Base-by-base conservation (phyloP, 2,888 invertebrate species). In the Ypsolopha scabrella region DNA sequence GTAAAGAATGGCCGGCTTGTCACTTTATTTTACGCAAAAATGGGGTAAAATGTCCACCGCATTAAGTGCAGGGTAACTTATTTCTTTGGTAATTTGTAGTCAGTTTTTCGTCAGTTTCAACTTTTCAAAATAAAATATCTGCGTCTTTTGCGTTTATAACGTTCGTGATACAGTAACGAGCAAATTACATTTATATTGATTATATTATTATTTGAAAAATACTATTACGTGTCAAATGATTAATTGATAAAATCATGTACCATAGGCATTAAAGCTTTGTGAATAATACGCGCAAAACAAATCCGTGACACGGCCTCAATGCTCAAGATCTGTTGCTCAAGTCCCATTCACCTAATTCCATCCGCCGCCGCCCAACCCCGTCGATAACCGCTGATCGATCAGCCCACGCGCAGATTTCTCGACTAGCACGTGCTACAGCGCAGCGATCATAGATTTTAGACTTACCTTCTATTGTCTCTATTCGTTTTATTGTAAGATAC, bases 1-100 rank as follows among this genome's bases (percentile, higher is more conserved):
- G 57, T 53, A 64, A 64, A 67, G 67, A 71, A 70, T 68, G 63
- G 65, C 41, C 51, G 41, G 43, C 52, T 57, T 65, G 68, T 65
- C 65, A 53, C 54, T 53, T 52, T 55, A 59, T 56, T 60, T 61
- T 55, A 55, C 52, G 58, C 53, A 59, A 66, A 75, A 74, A 70
- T 69, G 64, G 62, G 57, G 54, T 60, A 60, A 63, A 63, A 58
- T 58, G 41, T 33, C 33, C 33, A 11, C 39, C 39, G 6, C 39
- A 39, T 39, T 39, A 2, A 39, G 3, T 39, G 39, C 2, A 39
- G 11, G 11, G 9, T 11, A 39, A 39, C 6, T n/a, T 39, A 39
- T 11, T 11, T 39, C 6, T 6, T 39, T 39, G 39, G 9, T 9
- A 39, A 39, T 39, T 39, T 39, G 11, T 4, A 24, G 24, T 24